These are phyloP conservation scores for Harmothoe impar DNA, from an alignment of 2,888 invertebrate genomes.

Conservation along the genomic window DNA sequence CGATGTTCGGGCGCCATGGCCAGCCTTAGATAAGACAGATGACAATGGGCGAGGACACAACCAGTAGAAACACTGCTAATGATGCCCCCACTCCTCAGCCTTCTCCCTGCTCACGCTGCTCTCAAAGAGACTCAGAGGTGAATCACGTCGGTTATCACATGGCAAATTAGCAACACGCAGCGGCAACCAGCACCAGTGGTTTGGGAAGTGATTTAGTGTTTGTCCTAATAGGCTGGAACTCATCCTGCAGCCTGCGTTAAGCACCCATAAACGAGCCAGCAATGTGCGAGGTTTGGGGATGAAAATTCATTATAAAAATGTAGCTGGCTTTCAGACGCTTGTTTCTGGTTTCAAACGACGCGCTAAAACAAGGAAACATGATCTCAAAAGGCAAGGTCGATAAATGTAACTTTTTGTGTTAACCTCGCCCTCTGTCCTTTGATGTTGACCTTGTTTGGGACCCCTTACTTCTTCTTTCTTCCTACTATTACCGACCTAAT, in stretches of 20 bases:
- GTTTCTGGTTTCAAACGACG: too few relatives aligned
- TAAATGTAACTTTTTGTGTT: too few relatives aligned
- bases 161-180: not conserved
- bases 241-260: not conserved
- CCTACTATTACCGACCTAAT: too few relatives aligned
- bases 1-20: constrained; percentile 5
- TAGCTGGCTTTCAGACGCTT: too few relatives aligned
- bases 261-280: too few relatives aligned
- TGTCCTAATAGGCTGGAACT: not conserved
- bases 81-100: not conserved
- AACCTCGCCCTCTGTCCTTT: too few relatives aligned
- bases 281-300: too few relatives aligned
- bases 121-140: not conserved
- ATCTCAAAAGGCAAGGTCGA: too few relatives aligned
- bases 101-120: not conserved
- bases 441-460: too few relatives aligned
- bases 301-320: not conserved
- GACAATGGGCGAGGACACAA: constrained; percentile 14
- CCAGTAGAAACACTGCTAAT: constrained; percentile 35
- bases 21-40: constrained; percentile 29
- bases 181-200: not conserved
- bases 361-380: too few relatives aligned
- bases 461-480: too few relatives aligned
- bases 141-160: not conserved
- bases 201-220: not conserved